Evolutionary conservation across 1,140 invertebrate species (phyloP), one percentile per base, ranked within the genome.

Genomic region (Drosophila tristis): DNA sequence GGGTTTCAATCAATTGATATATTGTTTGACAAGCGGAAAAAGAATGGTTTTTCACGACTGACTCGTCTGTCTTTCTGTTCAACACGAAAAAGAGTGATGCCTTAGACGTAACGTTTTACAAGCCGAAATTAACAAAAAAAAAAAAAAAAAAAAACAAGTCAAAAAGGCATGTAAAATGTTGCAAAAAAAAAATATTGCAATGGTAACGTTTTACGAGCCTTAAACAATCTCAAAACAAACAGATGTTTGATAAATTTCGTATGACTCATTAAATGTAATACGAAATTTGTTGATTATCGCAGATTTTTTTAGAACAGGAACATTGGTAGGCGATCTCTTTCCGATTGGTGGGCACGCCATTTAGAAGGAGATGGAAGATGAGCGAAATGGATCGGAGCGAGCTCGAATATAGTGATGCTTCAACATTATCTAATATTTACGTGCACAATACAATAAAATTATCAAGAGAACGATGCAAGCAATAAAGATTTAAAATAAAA

Each of bases 141-240:
- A 53, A 39, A 23, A 47, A 35, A 45, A 7, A 23, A 8, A 67
- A 50, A 50, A 57, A 55, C 61, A 39, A 39, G 35, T 39, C 35
- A 39, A 64, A 43, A 75, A 50, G 74, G 82, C 78, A 47, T 78
- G 82, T 70, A 74, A 71, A 85, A 85, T 85, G 81, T 86, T 86
- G 43, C 78, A 72, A 35, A 23, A 61, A 45, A 68, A 48, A 72
- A 31, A 47, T 15, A 56, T 3, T 47, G 42, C 51, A 35, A 49
- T 6, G 39, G 78, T 87, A 87, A 86, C 70, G 81, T 86, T 78
- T 61, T 86, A 86, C 81, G 81, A 20, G 81, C 81, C 77, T 86
- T 74, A 77, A 84, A 51, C 29, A 79, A 6, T 56, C 2, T 2
- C 9, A 58, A 51, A 11, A 20, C 64, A 51, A 0, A 20, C 60